These are phyloP conservation scores for Stramonita haemastoma DNA, from an alignment of 2,888 invertebrate genomes.

Conservation along the genomic window DNA sequence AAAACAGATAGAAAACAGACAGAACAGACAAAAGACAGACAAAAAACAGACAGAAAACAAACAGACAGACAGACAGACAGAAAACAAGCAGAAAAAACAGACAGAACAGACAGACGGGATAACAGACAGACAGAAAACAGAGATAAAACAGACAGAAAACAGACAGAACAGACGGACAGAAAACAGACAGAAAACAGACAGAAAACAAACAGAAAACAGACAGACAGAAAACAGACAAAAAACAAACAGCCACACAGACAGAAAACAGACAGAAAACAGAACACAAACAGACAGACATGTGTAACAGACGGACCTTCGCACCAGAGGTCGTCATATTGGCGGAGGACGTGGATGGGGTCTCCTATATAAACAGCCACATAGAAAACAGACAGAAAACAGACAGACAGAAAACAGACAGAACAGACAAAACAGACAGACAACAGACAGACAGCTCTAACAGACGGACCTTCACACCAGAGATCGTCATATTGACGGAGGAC, in stretches of 20 bases:
- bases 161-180: background rate
- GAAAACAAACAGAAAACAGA: too few relatives aligned
- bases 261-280: too few relatives aligned
- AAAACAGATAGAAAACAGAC: background rate
- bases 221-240: too few relatives aligned
- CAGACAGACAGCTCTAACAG: too few relatives aligned
- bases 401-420: background rate
- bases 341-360: conserved; percentile 92
- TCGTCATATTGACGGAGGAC: too few relatives aligned
- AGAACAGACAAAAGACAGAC: background rate
- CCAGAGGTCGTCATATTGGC: conserved; percentile 97
- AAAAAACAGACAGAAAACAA: background rate
- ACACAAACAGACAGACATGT: too few relatives aligned
- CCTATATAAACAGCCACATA: too few relatives aligned
- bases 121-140: too few relatives aligned
- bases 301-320: conserved; percentile 87
- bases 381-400: background rate
- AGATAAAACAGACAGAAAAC: background rate
- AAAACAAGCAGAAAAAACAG: background rate
- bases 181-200: background rate
- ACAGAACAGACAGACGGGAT: background rate
- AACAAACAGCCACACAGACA: too few relatives aligned
- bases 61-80: background rate
- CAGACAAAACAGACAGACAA: too few relatives aligned
- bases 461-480: too few relatives aligned